A percentile compares a stretch with the other conserved stretches of the same genome.
phyloP scores from a whole-genome alignment of 2,113 vertebrate species.

The Potamarius usumacintae region DNA sequence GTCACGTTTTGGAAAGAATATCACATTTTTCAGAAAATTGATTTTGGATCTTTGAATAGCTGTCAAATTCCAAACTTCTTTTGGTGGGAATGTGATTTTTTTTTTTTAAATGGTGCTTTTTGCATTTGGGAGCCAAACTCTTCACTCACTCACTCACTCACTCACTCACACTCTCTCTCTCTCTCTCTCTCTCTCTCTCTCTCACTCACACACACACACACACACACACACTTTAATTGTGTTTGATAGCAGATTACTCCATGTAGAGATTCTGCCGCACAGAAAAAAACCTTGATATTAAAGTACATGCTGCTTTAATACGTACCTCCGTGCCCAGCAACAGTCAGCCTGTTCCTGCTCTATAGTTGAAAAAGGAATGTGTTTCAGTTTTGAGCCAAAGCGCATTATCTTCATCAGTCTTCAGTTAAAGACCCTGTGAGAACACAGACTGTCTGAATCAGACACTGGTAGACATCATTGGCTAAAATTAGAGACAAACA shows the following conservation, averaged over 20 bases:
- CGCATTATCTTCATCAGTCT: background rate
- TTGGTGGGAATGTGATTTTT: too few species aligned
- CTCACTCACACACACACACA: too few species aligned
- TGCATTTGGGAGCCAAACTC: too few species aligned
- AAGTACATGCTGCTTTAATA: background rate
- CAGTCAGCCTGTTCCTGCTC: background rate
- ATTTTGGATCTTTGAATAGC: too few species aligned
- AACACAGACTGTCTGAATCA: background rate
- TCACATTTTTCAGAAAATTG: too few species aligned
- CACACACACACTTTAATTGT: too few species aligned
- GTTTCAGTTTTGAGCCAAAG: background rate
- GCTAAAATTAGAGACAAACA: background rate
- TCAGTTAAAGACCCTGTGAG: background rate
- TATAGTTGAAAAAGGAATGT: background rate
- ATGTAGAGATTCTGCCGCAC: background rate
- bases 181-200: too few species aligned
- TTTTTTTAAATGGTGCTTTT: too few species aligned
- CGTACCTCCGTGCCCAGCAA: background rate
- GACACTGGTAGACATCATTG: background rate
- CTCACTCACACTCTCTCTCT: too few species aligned
- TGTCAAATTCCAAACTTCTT: too few species aligned
- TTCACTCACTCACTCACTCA: too few species aligned
- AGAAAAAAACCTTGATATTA: background rate
- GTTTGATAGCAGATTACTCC: background rate
- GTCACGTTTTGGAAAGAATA: too few species aligned